phyloP scores from a whole-genome alignment of 2,113 vertebrate species.

The Sinocyclocheilus anshuiensis region DNA sequence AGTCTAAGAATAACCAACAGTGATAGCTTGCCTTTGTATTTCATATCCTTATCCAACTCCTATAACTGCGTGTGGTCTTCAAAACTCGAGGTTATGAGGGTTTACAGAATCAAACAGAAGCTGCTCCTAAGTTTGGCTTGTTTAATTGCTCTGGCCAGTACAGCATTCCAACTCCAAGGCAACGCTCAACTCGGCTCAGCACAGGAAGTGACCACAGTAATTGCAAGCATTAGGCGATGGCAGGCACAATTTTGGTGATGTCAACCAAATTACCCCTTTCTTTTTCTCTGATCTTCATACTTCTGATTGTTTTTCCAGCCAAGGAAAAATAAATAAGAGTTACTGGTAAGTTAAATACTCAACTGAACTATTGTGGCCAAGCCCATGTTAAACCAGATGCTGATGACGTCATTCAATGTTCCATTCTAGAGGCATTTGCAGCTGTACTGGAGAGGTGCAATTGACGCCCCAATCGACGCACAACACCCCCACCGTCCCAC shows the following conservation, averaged over 20 bases:
- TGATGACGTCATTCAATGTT: conserved; percentile 69
- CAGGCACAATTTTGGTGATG: conserved; percentile 7
- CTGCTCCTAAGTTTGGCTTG: not conserved
- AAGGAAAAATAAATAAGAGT: conserved; percentile 47
- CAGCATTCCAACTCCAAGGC: conserved; percentile 26
- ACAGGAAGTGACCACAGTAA: conserved; percentile 48
- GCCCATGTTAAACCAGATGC: conserved; percentile 58
- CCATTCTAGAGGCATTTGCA: conserved; percentile 48
- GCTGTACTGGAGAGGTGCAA: conserved; percentile 59
- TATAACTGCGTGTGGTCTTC: not conserved
- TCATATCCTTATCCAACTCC: not conserved
- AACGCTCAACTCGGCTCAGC: conserved; percentile 23
- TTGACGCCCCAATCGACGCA: conserved; percentile 59
- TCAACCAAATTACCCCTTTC: conserved; percentile 1
- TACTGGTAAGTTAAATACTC: conserved; percentile 19
- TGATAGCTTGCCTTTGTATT: not conserved
- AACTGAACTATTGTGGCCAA: conserved; percentile 40
- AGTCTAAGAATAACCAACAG: not conserved
- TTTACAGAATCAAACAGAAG: conserved; percentile 23
- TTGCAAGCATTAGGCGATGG: conserved; percentile 6
- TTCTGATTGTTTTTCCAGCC: conserved; percentile 45
- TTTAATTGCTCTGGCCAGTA: conserved; percentile 26
- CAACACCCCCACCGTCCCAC: not conserved
- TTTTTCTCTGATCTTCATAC: conserved; percentile 13
- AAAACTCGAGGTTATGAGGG: not conserved